Evolutionary conservation across 37 sponge, comb jelly and placozoan species (phyloP), one percentile per base, ranked within the genome.

Genomic region (Petrosia ficiformis): DNA sequence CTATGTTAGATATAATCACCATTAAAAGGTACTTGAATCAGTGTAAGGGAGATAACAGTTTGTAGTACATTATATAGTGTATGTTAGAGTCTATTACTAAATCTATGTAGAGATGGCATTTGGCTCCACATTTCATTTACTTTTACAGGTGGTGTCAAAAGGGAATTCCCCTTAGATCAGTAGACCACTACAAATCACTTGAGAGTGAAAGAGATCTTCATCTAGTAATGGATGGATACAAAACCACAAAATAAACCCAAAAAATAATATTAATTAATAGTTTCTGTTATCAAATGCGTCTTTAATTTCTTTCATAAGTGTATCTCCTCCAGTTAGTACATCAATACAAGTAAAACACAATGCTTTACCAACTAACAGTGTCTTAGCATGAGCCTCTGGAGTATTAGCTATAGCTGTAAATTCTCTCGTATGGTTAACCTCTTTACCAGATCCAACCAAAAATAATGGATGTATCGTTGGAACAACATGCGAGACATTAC

Each of bases 401-500:
- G 80, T 92, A 77, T 91, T 88, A 44, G 83, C 14, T 24, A 87
- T 67, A 26, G 42, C 75, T 31, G 86, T 72, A 67, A 95, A 95
- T 60, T 81, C 89, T 25, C 57, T 73, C 1, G 86, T 95, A 60
- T 95, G 92, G 58, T 84, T 87, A 22, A 60, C 68, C 1, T 48
- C 78, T 32, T 79, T 65, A 35, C 78, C 80, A 35, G 65, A 42
- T 2, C 86, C 89, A 38, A 95, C 88, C 0, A 21, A 44, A 44
- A 79, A 95, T 31, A 42, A 37, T 2, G 96, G 96, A 75, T 95
- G 96, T 25, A 95, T 92, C 35, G 86, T 71, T 0, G 96, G 96
- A 5, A 95, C 83, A 59, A 69, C 60, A 48, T 88, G 82, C 1
- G 92, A 88, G 33, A 95, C 89, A 72, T 95, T 87, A 3, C 39